These are phyloP conservation scores for Apotomis turbidana DNA, from an alignment of 2,888 invertebrate species.

Conservation along the genomic window DNA sequence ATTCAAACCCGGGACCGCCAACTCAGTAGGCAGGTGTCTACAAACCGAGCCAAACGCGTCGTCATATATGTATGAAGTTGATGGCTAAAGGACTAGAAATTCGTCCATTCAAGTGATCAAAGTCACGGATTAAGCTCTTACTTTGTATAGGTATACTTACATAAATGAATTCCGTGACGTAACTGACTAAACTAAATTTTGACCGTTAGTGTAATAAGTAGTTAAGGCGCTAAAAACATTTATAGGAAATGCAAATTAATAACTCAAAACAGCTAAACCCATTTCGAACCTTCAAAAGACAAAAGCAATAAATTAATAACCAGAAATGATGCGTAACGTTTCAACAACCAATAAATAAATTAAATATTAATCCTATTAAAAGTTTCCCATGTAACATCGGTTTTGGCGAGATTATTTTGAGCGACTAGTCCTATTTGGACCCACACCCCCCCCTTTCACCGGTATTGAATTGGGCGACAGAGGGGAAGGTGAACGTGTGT, in stretches of 20 bases:
- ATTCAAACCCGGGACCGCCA: no score
- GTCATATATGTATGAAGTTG: no score
- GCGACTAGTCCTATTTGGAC: constrained; percentile 51
- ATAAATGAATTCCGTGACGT: no score
- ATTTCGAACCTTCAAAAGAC: not conserved
- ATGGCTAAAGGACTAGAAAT: no score
- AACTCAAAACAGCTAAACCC: not conserved
- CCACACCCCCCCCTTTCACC: constrained; percentile 39
- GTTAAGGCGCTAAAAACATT: not conserved
- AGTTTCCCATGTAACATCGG: constrained; percentile 62
- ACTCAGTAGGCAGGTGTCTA: no score
- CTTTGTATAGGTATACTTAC: no score
- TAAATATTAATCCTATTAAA: constrained; percentile 70
- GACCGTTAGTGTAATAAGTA: no score
- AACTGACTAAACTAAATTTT: no score
- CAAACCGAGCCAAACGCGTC: no score
- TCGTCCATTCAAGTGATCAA: no score
- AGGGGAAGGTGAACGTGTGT: constrained; percentile 30
- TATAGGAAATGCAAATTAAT: constrained; percentile 4
- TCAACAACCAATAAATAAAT: constrained; percentile 58
- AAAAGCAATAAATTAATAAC: constrained; percentile 29
- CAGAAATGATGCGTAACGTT: constrained; percentile 36
- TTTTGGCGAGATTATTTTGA: constrained; percentile 61
- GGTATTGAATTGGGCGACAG: constrained; percentile 25
- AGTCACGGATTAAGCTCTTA: no score